Evolutionary conservation across 2,113 vertebrate species (phyloP).

Genomic region (Nerophis ophidion): DNA sequence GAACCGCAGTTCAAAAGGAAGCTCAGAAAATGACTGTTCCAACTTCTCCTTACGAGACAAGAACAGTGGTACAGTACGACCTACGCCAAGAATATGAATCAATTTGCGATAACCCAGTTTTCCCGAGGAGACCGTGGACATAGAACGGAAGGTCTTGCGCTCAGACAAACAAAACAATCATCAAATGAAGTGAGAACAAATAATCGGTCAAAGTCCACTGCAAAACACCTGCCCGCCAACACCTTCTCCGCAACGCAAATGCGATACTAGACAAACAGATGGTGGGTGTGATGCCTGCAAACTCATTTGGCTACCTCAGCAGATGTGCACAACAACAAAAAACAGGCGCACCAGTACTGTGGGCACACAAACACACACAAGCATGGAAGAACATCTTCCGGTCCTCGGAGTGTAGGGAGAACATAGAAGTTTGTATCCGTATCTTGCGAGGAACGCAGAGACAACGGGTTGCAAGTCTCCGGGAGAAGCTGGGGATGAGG

Average conservation of each 20-base stretch:
- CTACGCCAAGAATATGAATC: not conserved
- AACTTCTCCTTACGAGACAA: not conserved
- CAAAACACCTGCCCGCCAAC: not conserved
- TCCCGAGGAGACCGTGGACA: not conserved
- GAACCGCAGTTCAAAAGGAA: not conserved
- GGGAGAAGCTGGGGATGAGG: no score
- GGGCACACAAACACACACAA: conserved; percentile 25
- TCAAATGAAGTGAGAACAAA: conserved; percentile 27
- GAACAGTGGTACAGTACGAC: not conserved
- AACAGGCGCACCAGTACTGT: conserved; percentile 25
- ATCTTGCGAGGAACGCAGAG: no score
- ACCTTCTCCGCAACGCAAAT: conserved; percentile 25
- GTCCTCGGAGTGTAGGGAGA: no score
- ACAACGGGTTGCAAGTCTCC: no score
- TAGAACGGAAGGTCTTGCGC: conserved; percentile 1
- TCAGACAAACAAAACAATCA: conserved; percentile 9
- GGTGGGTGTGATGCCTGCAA: conserved; percentile 41
- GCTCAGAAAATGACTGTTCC: not conserved
- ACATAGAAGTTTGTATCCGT: no score
- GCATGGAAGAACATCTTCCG: conserved; percentile 6
- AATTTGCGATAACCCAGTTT: not conserved
- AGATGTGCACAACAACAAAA: conserved; percentile 48
- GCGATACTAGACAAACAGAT: conserved; percentile 50
- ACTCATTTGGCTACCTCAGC: conserved; percentile 50
- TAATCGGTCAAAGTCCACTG: conserved; percentile 19